A percentile compares a stretch with the other conserved stretches of the same genome.
These are phyloP conservation scores for Nemoura dubitans DNA, from an alignment of 2,888 invertebrate genomes.

Conservation along the genomic window DNA sequence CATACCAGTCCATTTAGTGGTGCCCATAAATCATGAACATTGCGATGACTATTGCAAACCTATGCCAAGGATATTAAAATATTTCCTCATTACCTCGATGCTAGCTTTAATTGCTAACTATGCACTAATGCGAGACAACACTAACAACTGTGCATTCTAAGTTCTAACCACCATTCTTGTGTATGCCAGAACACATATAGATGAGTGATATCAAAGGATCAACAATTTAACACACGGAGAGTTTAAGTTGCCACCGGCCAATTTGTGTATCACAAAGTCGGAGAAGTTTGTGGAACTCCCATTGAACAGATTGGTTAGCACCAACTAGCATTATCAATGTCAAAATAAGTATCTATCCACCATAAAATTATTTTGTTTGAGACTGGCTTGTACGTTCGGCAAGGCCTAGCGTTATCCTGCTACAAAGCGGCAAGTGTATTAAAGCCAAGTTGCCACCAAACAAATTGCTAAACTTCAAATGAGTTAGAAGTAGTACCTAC, in stretches of 20 bases:
- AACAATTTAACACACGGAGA: neutral
- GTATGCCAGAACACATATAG: neutral
- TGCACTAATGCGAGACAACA: neutral
- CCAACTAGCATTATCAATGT: neutral
- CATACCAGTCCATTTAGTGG: neutral
- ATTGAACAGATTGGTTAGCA: neutral
- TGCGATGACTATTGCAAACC: neutral
- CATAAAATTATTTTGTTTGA: neutral
- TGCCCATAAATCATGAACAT: neutral
- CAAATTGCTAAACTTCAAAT: neutral
- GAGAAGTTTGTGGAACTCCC: neutral
- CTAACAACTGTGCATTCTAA: neutral
- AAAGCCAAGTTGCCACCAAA: neutral
- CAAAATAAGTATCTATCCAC: neutral
- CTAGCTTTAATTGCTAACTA: neutral
- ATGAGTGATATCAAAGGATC: neutral
- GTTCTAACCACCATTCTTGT: neutral
- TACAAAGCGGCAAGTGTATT: neutral
- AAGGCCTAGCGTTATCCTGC: neutral
- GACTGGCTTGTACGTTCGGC: neutral
- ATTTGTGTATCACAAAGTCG: neutral
- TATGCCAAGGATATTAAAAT: neutral
- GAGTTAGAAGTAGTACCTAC: neutral
- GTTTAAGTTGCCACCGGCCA: neutral
- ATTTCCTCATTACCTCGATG: conserved; percentile 7